Evolutionary conservation across 2,113 vertebrate species (phyloP), one percentile per base, ranked within the genome.

Genomic region (Cyphomyrus plagiostoma): DNA sequence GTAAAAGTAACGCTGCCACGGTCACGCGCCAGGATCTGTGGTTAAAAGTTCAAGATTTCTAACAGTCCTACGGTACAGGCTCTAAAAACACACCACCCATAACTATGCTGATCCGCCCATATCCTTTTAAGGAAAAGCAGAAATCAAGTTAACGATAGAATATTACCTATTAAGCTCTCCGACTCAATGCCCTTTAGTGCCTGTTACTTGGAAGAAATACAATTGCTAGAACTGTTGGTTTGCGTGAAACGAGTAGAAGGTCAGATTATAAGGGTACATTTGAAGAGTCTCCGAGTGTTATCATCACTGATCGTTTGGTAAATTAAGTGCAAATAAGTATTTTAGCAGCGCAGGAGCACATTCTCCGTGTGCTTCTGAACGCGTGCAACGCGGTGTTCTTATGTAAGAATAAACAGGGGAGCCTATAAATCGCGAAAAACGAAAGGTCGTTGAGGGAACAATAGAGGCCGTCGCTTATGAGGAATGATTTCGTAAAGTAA

Each of bases 81-180:
- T 45, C 66, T 58, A 11, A 39, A 84, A 88, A n/a, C 94, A 93
- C 95, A 94, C 0, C 87, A 92, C 94, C 96, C 95, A 49, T 88
- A 1, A 3, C 52, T 6, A 6, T 46, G 45, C 45, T n/a, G 74
- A 26, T 89, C 89, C 92, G 90, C 92, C 58, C 6, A 46, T 17
- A 30, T 50, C 58, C 89, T 49, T 66, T 35, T 86, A 11, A 7
- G 49, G 85, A 56, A 87, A 86, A 6, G 23, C 48, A 87, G 48
- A 87, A 35, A 4, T 62, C 23, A 23, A 62, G 56, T 62, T 62
- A 62, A 62, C 56, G 6, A 9, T 4, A n/a, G 11, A 48, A 5
- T 46, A 4, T 21, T 23, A 48, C 17, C 21, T n/a, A 23, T 4
- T 10, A 45, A 19, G 82, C 3, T 84, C 17, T 10, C 23, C 17